A percentile compares a stretch with the other conserved stretches of the same genome.
Conservation (phyloP, 2,888 invertebrate species). For the Eilema depressum region DNA sequence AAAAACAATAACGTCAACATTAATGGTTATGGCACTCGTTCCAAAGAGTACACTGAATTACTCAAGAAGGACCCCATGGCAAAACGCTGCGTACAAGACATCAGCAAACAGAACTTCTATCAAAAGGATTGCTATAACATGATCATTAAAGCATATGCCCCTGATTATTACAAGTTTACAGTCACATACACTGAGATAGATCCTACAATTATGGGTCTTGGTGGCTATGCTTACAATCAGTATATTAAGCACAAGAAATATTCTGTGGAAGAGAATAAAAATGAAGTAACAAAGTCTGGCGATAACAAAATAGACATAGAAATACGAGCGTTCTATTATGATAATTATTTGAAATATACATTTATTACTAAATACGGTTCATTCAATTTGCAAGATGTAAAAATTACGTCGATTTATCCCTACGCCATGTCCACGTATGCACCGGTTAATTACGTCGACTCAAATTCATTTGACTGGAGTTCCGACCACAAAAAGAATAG, state of each 20-base stretch:
- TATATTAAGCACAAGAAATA: constrained; percentile 60
- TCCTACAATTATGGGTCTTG: constrained; percentile 53
- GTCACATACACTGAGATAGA: constrained; percentile 83
- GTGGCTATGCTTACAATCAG: constrained; percentile 43
- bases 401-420: constrained; percentile 12
- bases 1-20: constrained; percentile 80
- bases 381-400: constrained; percentile 68
- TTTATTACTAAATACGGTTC: constrained; percentile 80
- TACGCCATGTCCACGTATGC: constrained; percentile 66
- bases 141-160: constrained; percentile 82
- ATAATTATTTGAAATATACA: constrained; percentile 76
- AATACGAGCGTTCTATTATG: constrained; percentile 75
- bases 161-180: constrained; percentile 82
- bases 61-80: constrained; percentile 78
- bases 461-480: not conserved
- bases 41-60: constrained; percentile 78
- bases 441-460: constrained; percentile 46
- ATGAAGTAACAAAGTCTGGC: constrained; percentile 69
- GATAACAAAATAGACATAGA: constrained; percentile 78
- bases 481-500: not conserved
- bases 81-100: constrained; percentile 83
- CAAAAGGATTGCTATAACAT: constrained; percentile 87
- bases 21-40: constrained; percentile 80
- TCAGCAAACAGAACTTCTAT: constrained; percentile 85
- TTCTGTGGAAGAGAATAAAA: constrained; percentile 79